These are phyloP conservation scores for Brachyptera risi DNA, from an alignment of 2,888 invertebrate genomes.

Conservation along the genomic window DNA sequence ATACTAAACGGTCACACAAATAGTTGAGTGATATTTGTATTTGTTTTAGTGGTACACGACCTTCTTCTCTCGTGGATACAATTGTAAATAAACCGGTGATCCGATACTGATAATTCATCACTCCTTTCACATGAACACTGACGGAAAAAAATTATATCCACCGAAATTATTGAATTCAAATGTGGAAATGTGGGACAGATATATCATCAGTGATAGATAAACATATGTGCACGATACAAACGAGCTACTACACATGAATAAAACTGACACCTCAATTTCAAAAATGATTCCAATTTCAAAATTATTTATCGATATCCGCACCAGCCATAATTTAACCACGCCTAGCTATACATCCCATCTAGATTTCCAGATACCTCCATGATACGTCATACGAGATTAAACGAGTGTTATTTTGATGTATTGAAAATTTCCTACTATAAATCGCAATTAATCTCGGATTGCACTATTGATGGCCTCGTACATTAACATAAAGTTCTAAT, in stretches of 20 bases:
- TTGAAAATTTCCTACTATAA: neutral
- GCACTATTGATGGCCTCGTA: slow-evolving; percentile 10
- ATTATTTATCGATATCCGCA: neutral
- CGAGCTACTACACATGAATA: neutral
- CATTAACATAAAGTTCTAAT: slow-evolving; percentile 28
- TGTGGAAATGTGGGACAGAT: neutral
- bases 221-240: neutral
- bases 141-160: too few relatives aligned
- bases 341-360: neutral
- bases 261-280: slow-evolving; percentile 7
- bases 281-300: slow-evolving; percentile 7
- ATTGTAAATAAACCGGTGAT: too few relatives aligned
- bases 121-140: too few relatives aligned
- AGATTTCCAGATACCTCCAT: neutral
- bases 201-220: neutral
- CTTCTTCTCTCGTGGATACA: too few relatives aligned
- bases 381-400: slow-evolving; percentile 3
- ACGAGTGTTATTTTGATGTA: neutral
- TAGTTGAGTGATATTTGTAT: too few relatives aligned
- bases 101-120: too few relatives aligned
- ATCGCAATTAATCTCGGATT: neutral
- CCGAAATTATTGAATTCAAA: neutral
- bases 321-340: neutral
- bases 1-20: too few relatives aligned
- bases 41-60: too few relatives aligned